Conservation (phyloP, 2,797 vertebrate species). For the Girardinus metallicus region DNA sequence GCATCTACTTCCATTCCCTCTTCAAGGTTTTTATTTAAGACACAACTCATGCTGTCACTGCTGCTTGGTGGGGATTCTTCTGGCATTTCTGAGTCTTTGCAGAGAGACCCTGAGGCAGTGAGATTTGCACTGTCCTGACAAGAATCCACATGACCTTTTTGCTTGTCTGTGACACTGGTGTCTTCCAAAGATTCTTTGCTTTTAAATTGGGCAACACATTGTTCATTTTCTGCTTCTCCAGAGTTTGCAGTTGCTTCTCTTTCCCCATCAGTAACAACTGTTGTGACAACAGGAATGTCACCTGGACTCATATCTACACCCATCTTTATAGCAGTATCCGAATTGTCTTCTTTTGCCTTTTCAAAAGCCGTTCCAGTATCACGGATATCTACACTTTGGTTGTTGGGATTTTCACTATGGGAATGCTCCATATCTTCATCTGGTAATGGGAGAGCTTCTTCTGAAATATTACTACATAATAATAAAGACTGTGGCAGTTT, state of each 20-base stretch:
- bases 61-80: background rate
- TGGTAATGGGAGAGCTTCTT: conserved; percentile 9
- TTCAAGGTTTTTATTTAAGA: conserved; percentile 6
- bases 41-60: background rate
- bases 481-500: conserved; percentile 16
- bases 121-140: background rate
- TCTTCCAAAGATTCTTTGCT: background rate
- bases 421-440: conserved; percentile 11
- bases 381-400: background rate
- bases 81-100: conserved; percentile 2
- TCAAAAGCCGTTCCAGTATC: conserved; percentile 23
- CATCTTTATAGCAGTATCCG: conserved; percentile 19
- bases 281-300: conserved; percentile 17
- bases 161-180: conserved; percentile 4
- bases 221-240: conserved; percentile 19
- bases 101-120: background rate
- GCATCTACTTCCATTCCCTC: conserved; percentile 21
- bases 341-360: conserved; percentile 26
- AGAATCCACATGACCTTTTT: conserved; percentile 10
- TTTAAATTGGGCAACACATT: background rate
- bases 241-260: conserved; percentile 4
- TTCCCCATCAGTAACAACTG: conserved; percentile 6
- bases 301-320: conserved; percentile 25
- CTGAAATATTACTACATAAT: background rate
- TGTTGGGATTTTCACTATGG: background rate